Conservation (phyloP, 2,888 invertebrate species). For the Macrophya alboannulata region DNA sequence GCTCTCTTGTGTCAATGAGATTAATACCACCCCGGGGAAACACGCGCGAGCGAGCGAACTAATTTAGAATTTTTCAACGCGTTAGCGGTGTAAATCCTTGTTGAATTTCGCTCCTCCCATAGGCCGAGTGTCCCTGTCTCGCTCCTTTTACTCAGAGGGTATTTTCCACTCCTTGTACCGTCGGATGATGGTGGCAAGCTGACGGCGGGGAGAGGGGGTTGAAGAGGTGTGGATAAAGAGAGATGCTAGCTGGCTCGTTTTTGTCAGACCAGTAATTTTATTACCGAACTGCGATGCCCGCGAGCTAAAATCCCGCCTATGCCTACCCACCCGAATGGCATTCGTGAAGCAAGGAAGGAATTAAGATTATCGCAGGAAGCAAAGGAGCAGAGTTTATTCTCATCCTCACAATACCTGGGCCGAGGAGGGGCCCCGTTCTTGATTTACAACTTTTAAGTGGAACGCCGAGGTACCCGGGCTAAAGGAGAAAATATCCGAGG, state of each 20-base stretch:
- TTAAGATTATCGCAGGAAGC: slow-evolving; percentile 42
- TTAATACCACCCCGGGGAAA: slow-evolving; percentile 69
- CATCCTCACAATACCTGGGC: slow-evolving; percentile 34
- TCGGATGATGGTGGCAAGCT: neutral
- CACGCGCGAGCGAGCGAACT: slow-evolving; percentile 52
- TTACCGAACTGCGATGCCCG: slow-evolving; percentile 9
- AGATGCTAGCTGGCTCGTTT: neutral
- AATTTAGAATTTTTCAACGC: slow-evolving; percentile 49
- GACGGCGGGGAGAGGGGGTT: too few relatives aligned
- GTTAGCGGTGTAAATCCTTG: slow-evolving; percentile 40
- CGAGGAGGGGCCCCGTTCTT: neutral
- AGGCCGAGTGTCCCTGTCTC: neutral
- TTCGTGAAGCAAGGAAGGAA: slow-evolving; percentile 21
- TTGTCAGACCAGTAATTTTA: slow-evolving; percentile 31
- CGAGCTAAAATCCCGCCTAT: neutral
- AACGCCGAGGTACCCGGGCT: neutral
- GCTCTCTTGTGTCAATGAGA: slow-evolving; percentile 69
- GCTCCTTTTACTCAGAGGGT: neutral
- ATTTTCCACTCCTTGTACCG: neutral
- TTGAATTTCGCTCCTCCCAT: neutral
- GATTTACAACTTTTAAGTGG: slow-evolving; percentile 32
- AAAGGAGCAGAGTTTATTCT: slow-evolving; percentile 36
- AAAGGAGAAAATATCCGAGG: neutral
- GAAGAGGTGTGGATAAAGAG: neutral
- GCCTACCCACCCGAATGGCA: neutral